Base-by-base conservation (phyloP, 1,140 invertebrate species). In the Trachymyrmex cornetzi region DNA sequence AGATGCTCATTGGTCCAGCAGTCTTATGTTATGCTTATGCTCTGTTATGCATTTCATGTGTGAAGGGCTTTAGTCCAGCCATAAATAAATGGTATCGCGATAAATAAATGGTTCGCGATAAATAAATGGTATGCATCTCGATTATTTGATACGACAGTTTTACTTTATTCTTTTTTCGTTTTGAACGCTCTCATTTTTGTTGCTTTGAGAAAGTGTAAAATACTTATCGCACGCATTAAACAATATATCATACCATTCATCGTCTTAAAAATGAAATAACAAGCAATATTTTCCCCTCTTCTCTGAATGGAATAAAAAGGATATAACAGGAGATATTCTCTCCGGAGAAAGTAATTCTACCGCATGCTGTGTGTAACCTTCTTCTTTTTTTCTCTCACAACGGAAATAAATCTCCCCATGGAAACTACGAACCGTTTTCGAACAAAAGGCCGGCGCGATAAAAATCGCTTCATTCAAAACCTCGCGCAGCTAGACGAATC, bases 331-430 rank as follows among this genome's bases (percentile, higher is more conserved):
- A 82, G 12, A 74, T 55, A 77, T 66, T 22, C 16, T 64, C 59
- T 44, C 55, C 16, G 22, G 75, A 85, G 38, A 85, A 80, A 77
- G 59, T 77, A 77, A 85, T 79, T 77, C 63, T 57, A 66, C 59
- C 19, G 72, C 75, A 34, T 53, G 48, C 34, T 66, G 19, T 63
- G 12, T 34, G 38, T 27, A 64, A 38, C 30, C 27, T 50, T 50
- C 44, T 48, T 48, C 38, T 24, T 48, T 69, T 50, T 50, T 50
- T 48, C 66, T 66, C 59, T 53, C 75, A 61, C 24, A 81, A 11
- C 75, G 84, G 84, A 85, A 85, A 77, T 85, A 77, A 85, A 77
- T 85, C 63, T 85, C 4, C 48, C 61, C 84, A 7, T 77, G 77
- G 50, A 85, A 69, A 81, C 63, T 55, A 24, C 63, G 22, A 34